Conservation (phyloP, 1,140 invertebrate genomes). For the Camponotus floridanus region DNA sequence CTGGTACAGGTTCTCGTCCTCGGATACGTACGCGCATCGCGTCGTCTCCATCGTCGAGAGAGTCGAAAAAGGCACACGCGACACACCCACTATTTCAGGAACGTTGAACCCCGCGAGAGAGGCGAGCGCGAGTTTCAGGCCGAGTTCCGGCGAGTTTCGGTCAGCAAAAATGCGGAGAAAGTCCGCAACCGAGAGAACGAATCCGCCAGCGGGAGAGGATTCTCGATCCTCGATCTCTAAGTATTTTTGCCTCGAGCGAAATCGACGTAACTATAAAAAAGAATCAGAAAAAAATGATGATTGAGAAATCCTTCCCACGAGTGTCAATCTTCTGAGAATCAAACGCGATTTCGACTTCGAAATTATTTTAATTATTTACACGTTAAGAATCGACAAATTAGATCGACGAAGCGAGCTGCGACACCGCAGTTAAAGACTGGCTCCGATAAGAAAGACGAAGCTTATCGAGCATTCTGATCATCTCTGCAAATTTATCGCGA, state of each 20-base stretch:
- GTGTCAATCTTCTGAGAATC: too few relatives aligned
- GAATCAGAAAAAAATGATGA: not conserved
- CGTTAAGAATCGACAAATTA: not conserved
- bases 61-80: constrained; percentile 30
- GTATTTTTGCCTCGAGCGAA: not conserved
- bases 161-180: constrained; percentile 44
- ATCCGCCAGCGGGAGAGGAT: not conserved
- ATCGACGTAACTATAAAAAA: not conserved
- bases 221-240: not conserved
- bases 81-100: constrained; percentile 72
- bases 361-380: not conserved
- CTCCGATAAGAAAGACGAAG: constrained; percentile 37
- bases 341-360: too few relatives aligned
- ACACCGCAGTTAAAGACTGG: not conserved
- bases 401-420: not conserved
- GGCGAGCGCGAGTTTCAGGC: constrained; percentile 42
- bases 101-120: constrained; percentile 62
- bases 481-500: constrained; percentile 28
- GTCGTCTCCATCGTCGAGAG: constrained; percentile 63
- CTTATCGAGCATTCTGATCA: constrained; percentile 25
- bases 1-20: constrained; percentile 64
- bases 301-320: not conserved
- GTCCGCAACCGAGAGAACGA: not conserved
- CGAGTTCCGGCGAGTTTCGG: not conserved
- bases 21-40: constrained; percentile 33